phyloP scores from a whole-genome alignment of 2,888 invertebrate species.

The Ptycholaimellus sp. region DNA sequence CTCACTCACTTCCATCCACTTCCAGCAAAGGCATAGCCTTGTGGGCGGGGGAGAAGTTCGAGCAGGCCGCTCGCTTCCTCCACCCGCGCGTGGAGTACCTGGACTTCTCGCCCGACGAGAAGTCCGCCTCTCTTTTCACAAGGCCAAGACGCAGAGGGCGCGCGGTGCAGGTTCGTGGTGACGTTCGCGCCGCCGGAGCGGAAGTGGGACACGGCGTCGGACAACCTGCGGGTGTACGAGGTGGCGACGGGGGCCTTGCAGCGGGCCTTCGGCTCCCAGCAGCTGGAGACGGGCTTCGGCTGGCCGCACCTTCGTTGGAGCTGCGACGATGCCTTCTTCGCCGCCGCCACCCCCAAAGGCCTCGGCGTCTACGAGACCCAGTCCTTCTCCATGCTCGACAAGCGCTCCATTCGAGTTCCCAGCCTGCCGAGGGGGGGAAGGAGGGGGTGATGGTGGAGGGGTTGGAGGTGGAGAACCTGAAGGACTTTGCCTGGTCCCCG shows the following conservation, averaged over 20 bases:
- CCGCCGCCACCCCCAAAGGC: constrained; percentile 36
- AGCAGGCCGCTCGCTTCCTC: constrained; percentile 51
- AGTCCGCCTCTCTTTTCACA: constrained; percentile 31
- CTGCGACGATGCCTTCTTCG: constrained; percentile 78
- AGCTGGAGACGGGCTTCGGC: constrained; percentile 26
- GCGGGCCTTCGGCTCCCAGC: constrained; percentile 47
- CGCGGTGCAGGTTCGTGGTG: constrained; percentile 36
- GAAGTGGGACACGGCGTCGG: constrained; percentile 35
- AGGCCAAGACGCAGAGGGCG: neutral
- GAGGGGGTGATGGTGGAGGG: too few relatives aligned
- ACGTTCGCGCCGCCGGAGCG: constrained; percentile 53
- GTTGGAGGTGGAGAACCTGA: constrained; percentile 29
- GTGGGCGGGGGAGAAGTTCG: constrained; percentile 84
- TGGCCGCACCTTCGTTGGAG: constrained; percentile 74
- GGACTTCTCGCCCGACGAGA: constrained; percentile 91
- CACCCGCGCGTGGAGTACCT: constrained; percentile 62
- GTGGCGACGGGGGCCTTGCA: constrained; percentile 77
- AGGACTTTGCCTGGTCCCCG: constrained; percentile 93
- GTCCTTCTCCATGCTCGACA: constrained; percentile 72
- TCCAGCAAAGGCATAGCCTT: constrained; percentile 58
- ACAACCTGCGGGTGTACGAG: constrained; percentile 77
- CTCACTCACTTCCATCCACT: neutral
- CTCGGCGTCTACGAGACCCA: constrained; percentile 84
- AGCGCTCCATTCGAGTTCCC: constrained; percentile 77
- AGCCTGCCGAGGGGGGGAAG: too few relatives aligned